phyloP scores from a whole-genome alignment of 2,113 vertebrate species.

The Paradoxurus hermaphroditus region DNA sequence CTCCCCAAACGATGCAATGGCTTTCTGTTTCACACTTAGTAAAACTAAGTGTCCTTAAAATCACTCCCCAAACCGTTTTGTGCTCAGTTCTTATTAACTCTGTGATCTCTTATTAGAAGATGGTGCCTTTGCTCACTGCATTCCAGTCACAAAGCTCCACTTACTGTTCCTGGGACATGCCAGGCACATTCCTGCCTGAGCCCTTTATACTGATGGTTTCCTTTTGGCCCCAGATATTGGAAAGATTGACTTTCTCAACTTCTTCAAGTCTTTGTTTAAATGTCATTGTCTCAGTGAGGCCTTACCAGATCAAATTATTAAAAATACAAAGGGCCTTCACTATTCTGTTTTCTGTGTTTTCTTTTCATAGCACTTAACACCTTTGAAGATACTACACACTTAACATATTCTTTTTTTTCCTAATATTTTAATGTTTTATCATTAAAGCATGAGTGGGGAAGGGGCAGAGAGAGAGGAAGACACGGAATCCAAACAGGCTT shows the following conservation, averaged over 20 bases:
- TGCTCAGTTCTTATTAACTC: neutral
- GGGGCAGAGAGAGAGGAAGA: no score
- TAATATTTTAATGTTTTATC: no score
- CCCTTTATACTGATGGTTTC: neutral
- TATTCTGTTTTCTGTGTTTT: neutral
- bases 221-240: neutral
- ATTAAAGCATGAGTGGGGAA: no score
- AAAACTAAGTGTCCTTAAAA: neutral
- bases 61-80: neutral
- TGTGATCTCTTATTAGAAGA: neutral
- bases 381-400: neutral
- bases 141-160: no score
- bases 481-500: no score
- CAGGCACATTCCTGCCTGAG: no score
- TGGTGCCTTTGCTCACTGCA: neutral
- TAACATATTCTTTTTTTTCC: neutral
- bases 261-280: neutral
- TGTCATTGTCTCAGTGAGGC: neutral
- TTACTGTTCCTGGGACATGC: neutral
- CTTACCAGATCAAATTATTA: neutral
- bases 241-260: neutral
- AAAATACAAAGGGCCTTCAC: neutral
- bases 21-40: neutral
- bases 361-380: neutral
- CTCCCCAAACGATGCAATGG: neutral